phyloP scores from a whole-genome alignment of 1,140 invertebrate genomes.

The Pogonus chalceus region DNA sequence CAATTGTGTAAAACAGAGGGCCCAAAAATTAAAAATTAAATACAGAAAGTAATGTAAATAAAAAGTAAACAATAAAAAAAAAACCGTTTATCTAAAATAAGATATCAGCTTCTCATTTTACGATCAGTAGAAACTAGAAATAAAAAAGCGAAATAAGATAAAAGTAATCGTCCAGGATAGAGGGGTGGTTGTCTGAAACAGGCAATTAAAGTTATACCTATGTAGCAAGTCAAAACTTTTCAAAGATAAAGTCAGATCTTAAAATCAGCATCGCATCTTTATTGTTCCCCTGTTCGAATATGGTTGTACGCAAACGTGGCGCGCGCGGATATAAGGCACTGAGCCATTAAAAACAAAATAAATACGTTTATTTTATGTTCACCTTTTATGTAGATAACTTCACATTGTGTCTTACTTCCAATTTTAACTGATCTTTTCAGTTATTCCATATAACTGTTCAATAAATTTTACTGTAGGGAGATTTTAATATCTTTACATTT shows the following conservation, averaged over 20 bases:
- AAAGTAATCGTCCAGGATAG: background rate
- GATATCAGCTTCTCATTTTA: no score
- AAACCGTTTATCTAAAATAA: no score
- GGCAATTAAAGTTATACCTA: background rate
- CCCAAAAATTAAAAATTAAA: no score
- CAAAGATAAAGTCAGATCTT: background rate
- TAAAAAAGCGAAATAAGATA: background rate
- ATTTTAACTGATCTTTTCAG: no score
- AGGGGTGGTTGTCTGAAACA: background rate
- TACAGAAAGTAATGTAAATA: no score
- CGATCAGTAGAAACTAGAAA: background rate
- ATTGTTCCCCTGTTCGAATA: background rate
- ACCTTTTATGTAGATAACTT: background rate
- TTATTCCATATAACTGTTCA: no score
- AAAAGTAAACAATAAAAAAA: no score
- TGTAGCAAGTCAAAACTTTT: background rate
- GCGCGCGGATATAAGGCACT: background rate
- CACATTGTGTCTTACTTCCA: background rate
- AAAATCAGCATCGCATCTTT: background rate
- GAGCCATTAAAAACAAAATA: background rate
- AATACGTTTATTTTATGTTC: background rate
- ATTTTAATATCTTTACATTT: no score
- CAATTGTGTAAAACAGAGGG: no score
- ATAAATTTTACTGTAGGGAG: no score
- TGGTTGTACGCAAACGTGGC: background rate